phyloP scores from a whole-genome alignment of 2,888 invertebrate genomes.

The Cheilosia impressa region DNA sequence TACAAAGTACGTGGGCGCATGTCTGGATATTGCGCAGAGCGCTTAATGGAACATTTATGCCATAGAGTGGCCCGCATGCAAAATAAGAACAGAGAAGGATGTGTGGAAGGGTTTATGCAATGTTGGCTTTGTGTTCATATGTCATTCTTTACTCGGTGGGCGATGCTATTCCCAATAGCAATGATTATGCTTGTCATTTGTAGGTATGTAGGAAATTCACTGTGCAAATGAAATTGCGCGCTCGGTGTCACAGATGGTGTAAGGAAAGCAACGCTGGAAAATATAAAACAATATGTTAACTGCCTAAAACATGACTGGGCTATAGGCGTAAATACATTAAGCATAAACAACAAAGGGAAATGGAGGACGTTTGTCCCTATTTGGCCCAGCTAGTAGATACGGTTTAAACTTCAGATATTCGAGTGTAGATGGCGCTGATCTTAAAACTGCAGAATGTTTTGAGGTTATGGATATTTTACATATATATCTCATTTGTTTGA shows the following conservation, averaged over 20 bases:
- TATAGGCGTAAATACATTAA: too few species aligned
- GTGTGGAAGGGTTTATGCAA: slow-evolving; percentile 24
- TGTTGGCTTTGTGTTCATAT: slow-evolving; percentile 2
- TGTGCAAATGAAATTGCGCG: not conserved
- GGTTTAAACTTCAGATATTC: too few species aligned
- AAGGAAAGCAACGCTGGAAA: too few species aligned
- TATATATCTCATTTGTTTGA: too few species aligned
- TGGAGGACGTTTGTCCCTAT: too few species aligned
- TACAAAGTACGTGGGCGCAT: slow-evolving; percentile 44
- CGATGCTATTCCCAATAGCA: not conserved
- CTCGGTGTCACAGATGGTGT: too few species aligned
- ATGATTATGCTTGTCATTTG: not conserved
- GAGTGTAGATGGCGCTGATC: too few species aligned
- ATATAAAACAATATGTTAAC: not conserved
- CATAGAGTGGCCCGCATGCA: not conserved
- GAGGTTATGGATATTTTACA: too few species aligned
- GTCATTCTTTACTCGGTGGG: not conserved
- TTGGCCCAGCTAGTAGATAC: too few species aligned
- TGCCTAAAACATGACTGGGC: too few species aligned
- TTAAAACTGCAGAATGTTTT: too few species aligned
- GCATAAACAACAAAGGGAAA: too few species aligned
- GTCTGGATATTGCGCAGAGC: slow-evolving; percentile 20
- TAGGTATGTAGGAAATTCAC: not conserved
- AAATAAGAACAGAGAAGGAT: slow-evolving; percentile 21
- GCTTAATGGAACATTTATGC: slow-evolving; percentile 17